These are phyloP conservation scores for Pocillopora grandis DNA, from an alignment of 92 coral and sea anemone species.

Conservation along the genomic window DNA sequence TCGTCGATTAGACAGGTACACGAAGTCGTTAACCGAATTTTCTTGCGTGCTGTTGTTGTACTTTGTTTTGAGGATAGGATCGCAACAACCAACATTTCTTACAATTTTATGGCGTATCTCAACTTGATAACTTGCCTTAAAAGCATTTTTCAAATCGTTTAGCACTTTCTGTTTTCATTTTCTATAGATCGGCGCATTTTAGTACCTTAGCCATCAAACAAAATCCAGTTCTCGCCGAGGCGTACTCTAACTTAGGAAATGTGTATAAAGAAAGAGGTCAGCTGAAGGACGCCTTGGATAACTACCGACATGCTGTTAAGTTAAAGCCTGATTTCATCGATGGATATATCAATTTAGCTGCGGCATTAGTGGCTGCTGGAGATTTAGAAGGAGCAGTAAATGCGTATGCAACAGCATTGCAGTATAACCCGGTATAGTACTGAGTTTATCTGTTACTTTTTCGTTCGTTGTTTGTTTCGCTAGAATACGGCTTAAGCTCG, in stretches of 20 bases:
- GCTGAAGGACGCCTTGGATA: constrained; percentile 95
- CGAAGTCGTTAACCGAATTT: constrained; percentile 9
- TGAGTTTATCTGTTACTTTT: constrained; percentile 9
- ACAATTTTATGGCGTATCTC: neutral
- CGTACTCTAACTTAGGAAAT: constrained; percentile 98
- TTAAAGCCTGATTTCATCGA: constrained; percentile 99
- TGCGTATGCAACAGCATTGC: constrained; percentile 97
- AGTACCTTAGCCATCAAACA: constrained; percentile 97
- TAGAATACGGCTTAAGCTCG: neutral
- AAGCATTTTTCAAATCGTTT: neutral
- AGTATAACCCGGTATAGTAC: constrained; percentile 90
- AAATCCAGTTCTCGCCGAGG: constrained; percentile 98
- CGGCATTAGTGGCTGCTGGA: constrained; percentile 99
- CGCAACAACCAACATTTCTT: neutral
- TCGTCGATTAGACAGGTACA: constrained; percentile 97
- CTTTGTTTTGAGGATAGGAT: neutral
- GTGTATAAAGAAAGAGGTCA: constrained; percentile 99
- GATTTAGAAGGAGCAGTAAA: constrained; percentile 99
- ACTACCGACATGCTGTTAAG: constrained; percentile 99
- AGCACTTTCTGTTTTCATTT: neutral
- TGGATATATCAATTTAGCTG: constrained; percentile 98
- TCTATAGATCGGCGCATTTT: constrained; percentile 92
- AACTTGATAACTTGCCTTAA: neutral
- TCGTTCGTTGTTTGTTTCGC: constrained; percentile 6
- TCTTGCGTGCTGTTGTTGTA: constrained; percentile 16